phyloP scores from a whole-genome alignment of 1,140 invertebrate genomes.

The Aleiodes sp. region DNA sequence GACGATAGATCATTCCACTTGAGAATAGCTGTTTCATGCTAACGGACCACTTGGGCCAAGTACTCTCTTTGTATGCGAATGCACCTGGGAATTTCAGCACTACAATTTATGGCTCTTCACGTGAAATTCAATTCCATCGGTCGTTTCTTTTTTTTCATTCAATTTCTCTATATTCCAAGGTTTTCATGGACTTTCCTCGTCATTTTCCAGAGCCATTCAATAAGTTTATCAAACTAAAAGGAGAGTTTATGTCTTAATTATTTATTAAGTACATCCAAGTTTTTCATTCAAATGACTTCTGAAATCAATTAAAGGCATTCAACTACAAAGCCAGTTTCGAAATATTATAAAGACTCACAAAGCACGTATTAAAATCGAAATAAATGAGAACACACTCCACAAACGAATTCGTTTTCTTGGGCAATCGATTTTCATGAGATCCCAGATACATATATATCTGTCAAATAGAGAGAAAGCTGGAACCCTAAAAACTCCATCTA shows the following conservation, averaged over 20 bases:
- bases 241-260: too few species aligned
- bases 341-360: too few species aligned
- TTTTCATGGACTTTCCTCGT: too few species aligned
- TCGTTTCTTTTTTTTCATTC: slow-evolving; percentile 24
- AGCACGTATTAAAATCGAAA: neutral
- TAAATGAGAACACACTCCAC: neutral
- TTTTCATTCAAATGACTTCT: too few species aligned
- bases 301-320: too few species aligned
- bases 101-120: slow-evolving; percentile 20
- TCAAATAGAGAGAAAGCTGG: slow-evolving; percentile 18
- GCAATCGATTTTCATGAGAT: slow-evolving; percentile 19
- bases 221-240: too few species aligned
- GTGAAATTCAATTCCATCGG: neutral
- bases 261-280: too few species aligned
- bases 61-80: slow-evolving; percentile 34
- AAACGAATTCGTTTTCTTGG: too few species aligned
- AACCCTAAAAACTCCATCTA: slow-evolving; percentile 46
- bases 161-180: neutral
- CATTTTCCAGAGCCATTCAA: too few species aligned
- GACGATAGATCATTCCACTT: slow-evolving; percentile 61
- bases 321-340: too few species aligned
- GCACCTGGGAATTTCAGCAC: slow-evolving; percentile 5
- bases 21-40: slow-evolving; percentile 62
- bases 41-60: slow-evolving; percentile 57
- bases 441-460: neutral